Conservation (phyloP, 2,888 invertebrate species). For the Nephrotoma appendiculata region DNA sequence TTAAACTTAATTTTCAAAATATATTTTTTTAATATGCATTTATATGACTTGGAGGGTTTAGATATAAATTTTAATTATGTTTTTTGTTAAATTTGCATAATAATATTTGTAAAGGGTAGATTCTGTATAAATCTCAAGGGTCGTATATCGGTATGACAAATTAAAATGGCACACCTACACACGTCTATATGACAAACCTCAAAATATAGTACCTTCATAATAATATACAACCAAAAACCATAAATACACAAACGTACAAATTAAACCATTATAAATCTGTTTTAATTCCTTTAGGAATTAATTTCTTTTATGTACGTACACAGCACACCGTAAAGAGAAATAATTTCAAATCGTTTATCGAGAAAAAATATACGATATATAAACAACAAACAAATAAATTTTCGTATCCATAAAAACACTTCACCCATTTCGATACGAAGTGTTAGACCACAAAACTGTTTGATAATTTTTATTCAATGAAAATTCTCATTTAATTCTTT, state of each 20-base stretch:
- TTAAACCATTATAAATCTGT: not conserved
- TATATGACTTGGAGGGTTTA: no score
- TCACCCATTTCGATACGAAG: not conserved
- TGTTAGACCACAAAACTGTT: not conserved
- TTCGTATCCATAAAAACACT: not conserved
- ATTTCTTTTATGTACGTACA: not conserved
- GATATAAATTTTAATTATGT: no score
- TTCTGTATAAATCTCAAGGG: no score
- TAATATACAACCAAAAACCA: not conserved
- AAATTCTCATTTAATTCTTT: not conserved
- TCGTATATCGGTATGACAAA: no score
- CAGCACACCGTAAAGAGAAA: not conserved
- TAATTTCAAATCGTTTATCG: not conserved
- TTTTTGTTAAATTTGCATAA: no score
- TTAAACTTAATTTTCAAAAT: no score
- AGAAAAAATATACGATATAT: not conserved
- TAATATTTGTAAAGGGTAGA: no score
- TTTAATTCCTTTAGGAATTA: not conserved
- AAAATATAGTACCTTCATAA: not conserved
- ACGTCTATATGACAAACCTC: not conserved
- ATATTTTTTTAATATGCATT: no score
- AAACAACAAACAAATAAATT: not conserved
- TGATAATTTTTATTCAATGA: not conserved
- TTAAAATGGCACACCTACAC: no score
- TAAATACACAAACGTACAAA: not conserved